A percentile compares a stretch with the other conserved stretches of the same genome.
phyloP scores from a whole-genome alignment of 2,888 invertebrate species.

The Parnassius orleans region DNA sequence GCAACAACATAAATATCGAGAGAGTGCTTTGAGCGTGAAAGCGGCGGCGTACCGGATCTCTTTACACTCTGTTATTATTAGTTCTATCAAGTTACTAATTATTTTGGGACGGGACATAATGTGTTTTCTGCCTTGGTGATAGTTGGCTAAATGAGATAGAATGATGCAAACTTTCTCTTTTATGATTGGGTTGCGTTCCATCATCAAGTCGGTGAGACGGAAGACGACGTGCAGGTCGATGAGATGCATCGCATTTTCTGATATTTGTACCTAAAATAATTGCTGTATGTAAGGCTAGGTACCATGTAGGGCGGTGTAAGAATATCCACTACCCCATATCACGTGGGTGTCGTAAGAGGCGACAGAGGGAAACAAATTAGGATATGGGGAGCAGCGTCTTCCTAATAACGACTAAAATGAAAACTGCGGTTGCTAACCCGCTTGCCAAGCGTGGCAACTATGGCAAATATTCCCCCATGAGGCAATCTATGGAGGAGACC shows the following conservation, averaged over 20 bases:
- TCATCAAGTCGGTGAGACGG: slow-evolving; percentile 62
- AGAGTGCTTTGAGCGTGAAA: slow-evolving; percentile 51
- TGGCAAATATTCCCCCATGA: no score
- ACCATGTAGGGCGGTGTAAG: no score
- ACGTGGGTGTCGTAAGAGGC: no score
- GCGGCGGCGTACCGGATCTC: slow-evolving; percentile 68
- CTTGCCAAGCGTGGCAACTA: no score
- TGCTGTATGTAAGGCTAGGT: no score
- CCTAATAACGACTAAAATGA: no score
- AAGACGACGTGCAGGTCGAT: slow-evolving; percentile 58
- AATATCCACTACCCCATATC: no score
- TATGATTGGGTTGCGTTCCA: slow-evolving; percentile 52
- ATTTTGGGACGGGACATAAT: slow-evolving; percentile 52
- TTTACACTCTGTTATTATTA: slow-evolving; percentile 58
- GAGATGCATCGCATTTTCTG: slow-evolving; percentile 62
- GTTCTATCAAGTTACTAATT: slow-evolving; percentile 53
- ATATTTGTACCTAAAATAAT: slow-evolving; percentile 58
- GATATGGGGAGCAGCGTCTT: no score
- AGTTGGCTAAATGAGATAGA: slow-evolving; percentile 51
- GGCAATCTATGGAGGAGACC: no score
- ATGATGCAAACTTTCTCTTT: slow-evolving; percentile 64
- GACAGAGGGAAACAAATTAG: no score
- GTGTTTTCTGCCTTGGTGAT: slow-evolving; percentile 54
- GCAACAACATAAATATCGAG: slow-evolving; percentile 52
- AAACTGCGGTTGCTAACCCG: no score